Conservation (phyloP, 2,888 invertebrate genomes). For the Rhamnusium bicolor region DNA sequence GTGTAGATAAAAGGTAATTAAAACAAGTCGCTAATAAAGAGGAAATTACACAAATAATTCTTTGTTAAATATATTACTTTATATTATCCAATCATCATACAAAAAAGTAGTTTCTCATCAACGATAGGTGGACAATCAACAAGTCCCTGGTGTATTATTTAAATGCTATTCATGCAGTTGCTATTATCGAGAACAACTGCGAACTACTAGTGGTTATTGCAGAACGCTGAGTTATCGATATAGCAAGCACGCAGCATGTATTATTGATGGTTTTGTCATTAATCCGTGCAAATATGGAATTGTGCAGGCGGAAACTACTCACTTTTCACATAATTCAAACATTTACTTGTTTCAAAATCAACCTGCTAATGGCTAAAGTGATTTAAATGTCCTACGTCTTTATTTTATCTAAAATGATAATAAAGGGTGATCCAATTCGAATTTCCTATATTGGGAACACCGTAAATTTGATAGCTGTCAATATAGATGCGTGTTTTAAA, state of each 20-base stretch:
- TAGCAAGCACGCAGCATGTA: conserved; percentile 59
- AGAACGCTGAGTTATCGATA: conserved; percentile 55
- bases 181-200: conserved; percentile 45
- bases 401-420: conserved; percentile 22
- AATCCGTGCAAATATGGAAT: conserved; percentile 61
- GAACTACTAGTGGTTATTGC: conserved; percentile 44
- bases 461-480: too few relatives aligned
- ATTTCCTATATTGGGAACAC: too few relatives aligned
- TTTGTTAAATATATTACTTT: background rate
- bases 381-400: conserved; percentile 39
- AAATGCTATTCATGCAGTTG: conserved; percentile 37
- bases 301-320: conserved; percentile 56
- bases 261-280: conserved; percentile 64
- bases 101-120: background rate
- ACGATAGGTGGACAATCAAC: conserved; percentile 19
- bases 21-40: background rate
- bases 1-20: background rate
- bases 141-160: conserved; percentile 18
- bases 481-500: too few relatives aligned
- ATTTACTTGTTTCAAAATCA: conserved; percentile 48
- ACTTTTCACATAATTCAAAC: conserved; percentile 47
- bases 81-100: background rate
- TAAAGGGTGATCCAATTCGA: too few relatives aligned
- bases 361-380: conserved; percentile 48
- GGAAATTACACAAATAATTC: background rate